Evolutionary conservation across 2,113 vertebrate species (phyloP).

Genomic region (Anoplopoma fimbria): DNA sequence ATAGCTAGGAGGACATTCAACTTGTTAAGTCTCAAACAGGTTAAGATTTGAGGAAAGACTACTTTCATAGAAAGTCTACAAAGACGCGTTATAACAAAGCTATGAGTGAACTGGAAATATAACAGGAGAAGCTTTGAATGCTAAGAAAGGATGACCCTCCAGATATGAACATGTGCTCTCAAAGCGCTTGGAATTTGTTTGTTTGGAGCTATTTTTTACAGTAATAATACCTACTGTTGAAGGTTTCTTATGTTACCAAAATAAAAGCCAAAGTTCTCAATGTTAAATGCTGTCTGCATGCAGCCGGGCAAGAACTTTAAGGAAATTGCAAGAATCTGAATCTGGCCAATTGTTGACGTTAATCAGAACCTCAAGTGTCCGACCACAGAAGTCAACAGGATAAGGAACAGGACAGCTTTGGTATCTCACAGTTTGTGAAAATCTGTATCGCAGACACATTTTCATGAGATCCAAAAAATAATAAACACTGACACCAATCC

Average conservation of each 20-base stretch:
- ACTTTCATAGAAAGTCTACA: not conserved
- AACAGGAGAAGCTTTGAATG: conserved; percentile 3
- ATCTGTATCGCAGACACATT: not conserved
- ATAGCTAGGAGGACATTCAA: not conserved
- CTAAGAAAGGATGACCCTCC: not conserved
- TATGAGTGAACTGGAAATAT: not conserved
- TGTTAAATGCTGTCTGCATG: not conserved
- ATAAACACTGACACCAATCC: not conserved
- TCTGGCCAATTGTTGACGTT: not conserved
- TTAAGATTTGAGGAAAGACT: not conserved
- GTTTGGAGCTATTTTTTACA: not conserved
- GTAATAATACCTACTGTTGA: not conserved
- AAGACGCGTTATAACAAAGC: not conserved
- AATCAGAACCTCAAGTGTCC: not conserved
- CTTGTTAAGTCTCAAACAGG: not conserved
- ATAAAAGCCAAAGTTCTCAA: not conserved
- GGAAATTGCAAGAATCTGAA: not conserved
- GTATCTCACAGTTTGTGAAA: not conserved
- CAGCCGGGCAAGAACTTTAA: not conserved
- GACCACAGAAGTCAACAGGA: not conserved
- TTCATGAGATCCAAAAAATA: not conserved
- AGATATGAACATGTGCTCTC: not conserved
- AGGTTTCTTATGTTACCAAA: not conserved
- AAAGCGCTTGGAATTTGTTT: not conserved
- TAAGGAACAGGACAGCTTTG: not conserved